Evolutionary conservation across 2,113 vertebrate species (phyloP).

Genomic region (Melanocharis versteri): DNA sequence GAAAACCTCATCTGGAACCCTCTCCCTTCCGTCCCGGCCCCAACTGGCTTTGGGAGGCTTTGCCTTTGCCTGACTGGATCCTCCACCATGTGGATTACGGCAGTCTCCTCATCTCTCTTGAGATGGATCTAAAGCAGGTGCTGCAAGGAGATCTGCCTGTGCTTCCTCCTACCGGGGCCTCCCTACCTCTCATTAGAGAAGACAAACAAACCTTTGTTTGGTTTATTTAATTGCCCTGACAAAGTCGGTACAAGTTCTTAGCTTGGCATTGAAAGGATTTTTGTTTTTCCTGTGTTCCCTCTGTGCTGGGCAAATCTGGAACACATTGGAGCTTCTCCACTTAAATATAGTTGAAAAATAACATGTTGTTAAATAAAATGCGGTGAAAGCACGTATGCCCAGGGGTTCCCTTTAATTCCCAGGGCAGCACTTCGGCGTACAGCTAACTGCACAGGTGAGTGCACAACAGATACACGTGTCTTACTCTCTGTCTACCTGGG

Average conservation of each 20-base stretch:
- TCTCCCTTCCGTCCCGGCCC: background rate
- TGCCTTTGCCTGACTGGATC: background rate
- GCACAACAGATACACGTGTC: too few relatives aligned
- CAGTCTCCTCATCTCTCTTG: background rate
- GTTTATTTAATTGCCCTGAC: constrained; percentile 18
- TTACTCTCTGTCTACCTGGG: background rate
- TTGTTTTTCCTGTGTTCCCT: background rate
- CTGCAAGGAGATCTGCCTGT: background rate
- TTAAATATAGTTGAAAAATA: background rate
- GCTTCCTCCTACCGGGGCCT: background rate
- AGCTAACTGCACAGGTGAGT: background rate
- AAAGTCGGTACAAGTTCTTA: background rate
- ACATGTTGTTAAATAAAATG: constrained; percentile 14
- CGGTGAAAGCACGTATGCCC: background rate
- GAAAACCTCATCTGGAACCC: background rate
- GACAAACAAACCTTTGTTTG: background rate
- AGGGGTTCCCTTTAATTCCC: background rate
- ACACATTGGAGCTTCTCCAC: background rate
- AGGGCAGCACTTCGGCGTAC: rapidly evolving
- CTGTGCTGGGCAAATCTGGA: background rate
- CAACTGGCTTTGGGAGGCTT: background rate
- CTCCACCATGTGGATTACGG: background rate
- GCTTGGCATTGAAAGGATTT: background rate
- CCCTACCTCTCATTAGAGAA: background rate
- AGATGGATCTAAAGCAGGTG: background rate